phyloP scores from a whole-genome alignment of 2,113 vertebrate genomes.

The Otis tarda region DNA sequence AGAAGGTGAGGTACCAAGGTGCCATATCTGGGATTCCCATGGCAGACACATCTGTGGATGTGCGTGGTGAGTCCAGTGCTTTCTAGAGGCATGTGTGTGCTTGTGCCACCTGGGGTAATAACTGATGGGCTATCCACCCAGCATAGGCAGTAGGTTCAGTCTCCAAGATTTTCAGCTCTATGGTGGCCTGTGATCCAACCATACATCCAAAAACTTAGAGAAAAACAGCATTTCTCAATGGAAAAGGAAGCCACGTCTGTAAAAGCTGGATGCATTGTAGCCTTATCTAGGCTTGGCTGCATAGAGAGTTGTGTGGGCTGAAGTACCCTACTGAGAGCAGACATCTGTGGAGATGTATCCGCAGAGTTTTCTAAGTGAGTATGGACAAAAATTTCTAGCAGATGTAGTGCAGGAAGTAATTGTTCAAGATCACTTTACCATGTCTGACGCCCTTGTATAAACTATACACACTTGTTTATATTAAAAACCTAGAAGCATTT shows the following conservation, averaged over 20 bases:
- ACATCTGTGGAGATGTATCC: neutral
- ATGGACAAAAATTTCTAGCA: constrained; percentile 23
- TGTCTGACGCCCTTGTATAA: neutral
- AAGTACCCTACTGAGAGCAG: neutral
- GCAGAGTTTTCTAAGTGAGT: neutral
- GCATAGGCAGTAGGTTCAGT: neutral
- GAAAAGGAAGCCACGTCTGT: neutral
- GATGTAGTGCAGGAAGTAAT: neutral
- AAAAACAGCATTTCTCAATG: neutral
- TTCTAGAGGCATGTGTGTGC: neutral
- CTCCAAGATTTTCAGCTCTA: neutral
- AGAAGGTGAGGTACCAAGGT: neutral
- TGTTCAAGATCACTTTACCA: constrained; percentile 27
- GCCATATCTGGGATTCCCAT: neutral
- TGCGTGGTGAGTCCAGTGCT: neutral
- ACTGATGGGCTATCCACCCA: fast-evolving
- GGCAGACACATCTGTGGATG: neutral
- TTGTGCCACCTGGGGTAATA: fast-evolving
- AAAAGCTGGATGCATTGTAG: neutral
- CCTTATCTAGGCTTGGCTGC: neutral
- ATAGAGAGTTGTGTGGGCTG: neutral
- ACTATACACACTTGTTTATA: constrained; percentile 9
- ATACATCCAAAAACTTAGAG: neutral
- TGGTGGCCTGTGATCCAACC: neutral
- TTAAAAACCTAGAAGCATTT: neutral